Evolutionary conservation across 2,888 invertebrate species (phyloP), one percentile per base, ranked within the genome.

Genomic region (Corbicula japonica): DNA sequence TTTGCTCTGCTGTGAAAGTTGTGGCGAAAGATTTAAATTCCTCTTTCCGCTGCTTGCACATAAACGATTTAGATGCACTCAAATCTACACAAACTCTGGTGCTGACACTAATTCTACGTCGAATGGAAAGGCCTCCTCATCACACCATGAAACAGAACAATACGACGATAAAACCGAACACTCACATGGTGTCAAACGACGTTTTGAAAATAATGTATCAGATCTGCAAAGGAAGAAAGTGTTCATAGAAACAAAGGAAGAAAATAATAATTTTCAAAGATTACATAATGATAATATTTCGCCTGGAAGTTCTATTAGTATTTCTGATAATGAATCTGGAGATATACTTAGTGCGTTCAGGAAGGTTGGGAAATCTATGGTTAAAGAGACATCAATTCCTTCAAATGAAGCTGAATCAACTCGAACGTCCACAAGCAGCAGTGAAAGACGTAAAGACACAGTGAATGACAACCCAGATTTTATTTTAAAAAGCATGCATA

Each of bases 11-110:
- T 91, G 91, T 63, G 86, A 87, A 1, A 76, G 86, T 38, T 93
- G 93, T 79, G 87, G 88, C 12, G 89, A 91, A 60, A 87, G 79
- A 23, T 93, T 92, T 76, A 86, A 88, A 28, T 90, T 88, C 60
- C 89, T 89, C 0, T 92, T 88, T 83, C 88, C 91, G 5, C 76
- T 92, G 28, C 84, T 91, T 52, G 91, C 92, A 10, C 93, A 93
- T 81, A 83, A 89, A 71, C 84, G 90, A 61, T 93, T 92, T 82
- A 88, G 90, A 79, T 92, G 92, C 74, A 56, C 54, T 28, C 52
- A 66, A 4, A 23, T 66, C n/a, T 41, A 52, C 48, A 38, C 32
- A 60, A 46, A 28, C 1, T n/a, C n/a, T n/a, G n/a, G n/a, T n/a
- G n/a, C n/a, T n/a, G n/a, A n/a, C n/a, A n/a, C n/a, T n/a, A n/a